phyloP scores from a whole-genome alignment of 2,797 vertebrate genomes.

The Enteromius anoplus region DNA sequence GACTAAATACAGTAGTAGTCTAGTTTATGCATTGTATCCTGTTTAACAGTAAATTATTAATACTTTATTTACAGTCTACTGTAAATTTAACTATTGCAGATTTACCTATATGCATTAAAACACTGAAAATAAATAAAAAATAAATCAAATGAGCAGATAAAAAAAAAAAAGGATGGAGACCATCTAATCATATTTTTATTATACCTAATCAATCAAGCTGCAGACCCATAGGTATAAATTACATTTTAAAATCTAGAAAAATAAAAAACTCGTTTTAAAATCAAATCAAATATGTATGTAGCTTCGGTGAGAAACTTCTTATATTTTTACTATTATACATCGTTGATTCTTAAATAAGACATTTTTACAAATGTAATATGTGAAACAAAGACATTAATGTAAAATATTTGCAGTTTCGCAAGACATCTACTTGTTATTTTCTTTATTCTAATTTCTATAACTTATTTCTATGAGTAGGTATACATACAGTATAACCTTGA shows the following conservation, averaged over 20 bases:
- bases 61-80: background rate
- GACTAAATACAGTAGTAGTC: background rate
- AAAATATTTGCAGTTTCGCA: background rate
- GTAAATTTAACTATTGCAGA: background rate
- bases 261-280: background rate
- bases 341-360: background rate
- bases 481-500: slow-evolving; percentile 5
- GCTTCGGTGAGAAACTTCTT: background rate
- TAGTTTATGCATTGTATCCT: background rate
- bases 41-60: background rate
- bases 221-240: background rate
- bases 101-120: background rate
- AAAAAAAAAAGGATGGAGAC: background rate
- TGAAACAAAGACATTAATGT: background rate
- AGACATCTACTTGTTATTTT: background rate
- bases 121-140: background rate
- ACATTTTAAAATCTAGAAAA: background rate
- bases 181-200: background rate
- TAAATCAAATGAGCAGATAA: background rate
- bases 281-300: background rate
- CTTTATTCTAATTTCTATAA: background rate
- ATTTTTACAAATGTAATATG: background rate
- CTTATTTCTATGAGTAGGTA: background rate
- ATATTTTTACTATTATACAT: background rate
- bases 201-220: background rate